These are phyloP conservation scores for Carcharodon carcharias DNA, from an alignment of 2,797 vertebrate species.

Conservation along the genomic window DNA sequence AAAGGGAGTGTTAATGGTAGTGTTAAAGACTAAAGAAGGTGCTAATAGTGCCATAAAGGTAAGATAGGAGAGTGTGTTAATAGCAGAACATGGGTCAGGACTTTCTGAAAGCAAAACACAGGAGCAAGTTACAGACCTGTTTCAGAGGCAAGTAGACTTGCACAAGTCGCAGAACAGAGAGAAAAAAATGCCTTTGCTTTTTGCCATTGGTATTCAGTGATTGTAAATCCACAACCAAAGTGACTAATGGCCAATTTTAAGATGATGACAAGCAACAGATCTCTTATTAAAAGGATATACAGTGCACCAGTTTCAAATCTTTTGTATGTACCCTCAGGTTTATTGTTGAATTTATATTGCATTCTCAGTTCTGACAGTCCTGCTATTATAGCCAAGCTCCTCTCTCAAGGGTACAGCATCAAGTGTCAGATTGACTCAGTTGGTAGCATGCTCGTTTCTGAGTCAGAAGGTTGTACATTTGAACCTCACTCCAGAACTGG, in stretches of 20 bases:
- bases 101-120: no score
- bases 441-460: background rate
- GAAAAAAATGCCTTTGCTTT: background rate
- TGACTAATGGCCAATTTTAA: background rate
- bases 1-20: no score
- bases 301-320: background rate
- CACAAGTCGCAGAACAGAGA: background rate
- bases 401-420: background rate
- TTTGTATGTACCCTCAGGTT: background rate
- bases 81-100: no score
- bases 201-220: background rate
- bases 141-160: background rate
- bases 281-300: background rate
- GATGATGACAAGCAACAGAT: constrained; percentile 1
- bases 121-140: background rate
- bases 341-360: background rate
- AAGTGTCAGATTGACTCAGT: background rate
- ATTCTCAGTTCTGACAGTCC: background rate
- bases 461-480: background rate
- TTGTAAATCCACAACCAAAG: background rate
- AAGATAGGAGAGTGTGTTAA: no score
- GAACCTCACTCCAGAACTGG: background rate
- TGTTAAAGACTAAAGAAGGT: no score
- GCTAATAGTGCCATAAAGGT: no score
- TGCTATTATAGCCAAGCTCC: background rate